phyloP scores from a whole-genome alignment of 2,888 invertebrate species.

The Caenorhabditis parvicauda region DNA sequence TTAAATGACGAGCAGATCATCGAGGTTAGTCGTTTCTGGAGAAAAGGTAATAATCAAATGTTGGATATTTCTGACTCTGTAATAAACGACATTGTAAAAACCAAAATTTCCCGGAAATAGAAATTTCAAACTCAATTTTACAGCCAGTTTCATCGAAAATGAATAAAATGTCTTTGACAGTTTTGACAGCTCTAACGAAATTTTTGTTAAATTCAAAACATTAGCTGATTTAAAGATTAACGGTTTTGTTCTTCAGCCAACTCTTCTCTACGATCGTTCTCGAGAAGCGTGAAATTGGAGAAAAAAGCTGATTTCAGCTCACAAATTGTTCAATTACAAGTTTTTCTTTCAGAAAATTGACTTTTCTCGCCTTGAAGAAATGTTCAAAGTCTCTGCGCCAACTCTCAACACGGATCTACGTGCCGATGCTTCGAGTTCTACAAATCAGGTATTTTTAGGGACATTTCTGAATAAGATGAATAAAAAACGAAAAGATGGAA shows the following conservation, averaged over 20 bases:
- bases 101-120: not conserved
- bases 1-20: slow-evolving; percentile 90
- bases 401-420: not conserved
- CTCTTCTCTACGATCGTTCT: no score
- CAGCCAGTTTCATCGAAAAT: no score
- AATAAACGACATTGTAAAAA: not conserved
- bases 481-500: no score
- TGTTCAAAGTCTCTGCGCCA: slow-evolving; percentile 74
- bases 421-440: not conserved
- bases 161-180: no score
- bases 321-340: no score
- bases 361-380: slow-evolving; percentile 91
- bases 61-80: not conserved
- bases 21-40: slow-evolving; percentile 43
- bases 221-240: no score
- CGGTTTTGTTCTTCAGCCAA: no score
- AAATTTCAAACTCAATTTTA: not conserved
- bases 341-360: slow-evolving; percentile 73
- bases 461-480: no score
- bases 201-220: no score
- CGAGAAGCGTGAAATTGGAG: no score
- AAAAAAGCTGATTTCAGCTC: no score
- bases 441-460: slow-evolving; percentile 10
- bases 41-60: not conserved
- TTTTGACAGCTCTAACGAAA: slow-evolving; percentile 7